Evolutionary conservation across 2,797 vertebrate species (phyloP).

Genomic region (Apogon talboti): DNA sequence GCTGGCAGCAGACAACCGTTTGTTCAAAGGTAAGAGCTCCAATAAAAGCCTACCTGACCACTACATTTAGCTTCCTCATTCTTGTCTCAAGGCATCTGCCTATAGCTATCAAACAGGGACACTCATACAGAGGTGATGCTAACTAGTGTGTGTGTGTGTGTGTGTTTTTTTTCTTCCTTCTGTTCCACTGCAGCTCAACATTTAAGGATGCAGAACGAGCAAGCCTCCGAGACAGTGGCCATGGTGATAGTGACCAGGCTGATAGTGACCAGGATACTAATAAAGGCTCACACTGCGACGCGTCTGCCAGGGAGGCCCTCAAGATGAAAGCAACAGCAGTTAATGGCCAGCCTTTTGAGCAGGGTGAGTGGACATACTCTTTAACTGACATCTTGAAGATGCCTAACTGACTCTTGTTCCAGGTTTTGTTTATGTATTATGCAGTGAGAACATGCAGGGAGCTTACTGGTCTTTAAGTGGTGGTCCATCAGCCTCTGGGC

Average conservation of each 20-base stretch:
- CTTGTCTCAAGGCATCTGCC: constrained; percentile 63
- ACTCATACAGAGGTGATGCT: constrained; percentile 55
- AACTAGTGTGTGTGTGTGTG: constrained; percentile 50
- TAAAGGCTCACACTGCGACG: constrained; percentile 99
- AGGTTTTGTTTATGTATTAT: constrained; percentile 62
- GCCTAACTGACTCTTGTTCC: constrained; percentile 66
- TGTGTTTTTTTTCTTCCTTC: constrained; percentile 27
- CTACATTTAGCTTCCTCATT: constrained; percentile 74
- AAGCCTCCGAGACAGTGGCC: constrained; percentile 99
- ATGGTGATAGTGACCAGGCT: constrained; percentile 99
- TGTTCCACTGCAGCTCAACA: constrained; percentile 93
- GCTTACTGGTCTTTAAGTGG: constrained; percentile 42
- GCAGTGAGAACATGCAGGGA: constrained; percentile 21
- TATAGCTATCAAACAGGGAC: constrained; percentile 54
- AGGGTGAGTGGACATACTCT: constrained; percentile 86
- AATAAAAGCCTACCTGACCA: constrained; percentile 87
- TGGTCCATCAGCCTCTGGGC: constrained; percentile 14
- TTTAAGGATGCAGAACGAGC: constrained; percentile 99
- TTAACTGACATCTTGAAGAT: constrained; percentile 75
- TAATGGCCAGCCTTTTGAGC: constrained; percentile 97
- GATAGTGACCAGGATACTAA: constrained; percentile 99
- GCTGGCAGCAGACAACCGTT: constrained; percentile 99
- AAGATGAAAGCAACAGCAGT: constrained; percentile 98
- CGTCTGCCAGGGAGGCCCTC: constrained; percentile 99
- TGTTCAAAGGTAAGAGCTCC: constrained; percentile 99